Evolutionary conservation across 2,888 invertebrate species (phyloP).

Genomic region (Lycia hirtaria): DNA sequence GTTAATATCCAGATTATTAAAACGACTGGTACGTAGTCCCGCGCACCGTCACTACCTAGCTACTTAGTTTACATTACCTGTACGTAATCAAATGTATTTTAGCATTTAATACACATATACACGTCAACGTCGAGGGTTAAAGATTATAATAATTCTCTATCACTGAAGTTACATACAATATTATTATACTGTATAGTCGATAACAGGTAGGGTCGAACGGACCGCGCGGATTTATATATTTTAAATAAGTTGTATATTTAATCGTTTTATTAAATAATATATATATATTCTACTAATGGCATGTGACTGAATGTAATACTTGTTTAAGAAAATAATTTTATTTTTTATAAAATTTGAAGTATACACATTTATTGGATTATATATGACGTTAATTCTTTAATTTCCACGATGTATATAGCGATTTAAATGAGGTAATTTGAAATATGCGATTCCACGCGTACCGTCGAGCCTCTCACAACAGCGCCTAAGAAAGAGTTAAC

Average conservation of each 20-base stretch:
- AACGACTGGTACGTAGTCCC: slow-evolving; percentile 46
- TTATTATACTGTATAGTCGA: slow-evolving; percentile 68
- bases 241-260: slow-evolving; percentile 5
- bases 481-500: slow-evolving; percentile 85
- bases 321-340: not conserved
- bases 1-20: no score
- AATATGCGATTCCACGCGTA: slow-evolving; percentile 54
- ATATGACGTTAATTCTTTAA: not conserved
- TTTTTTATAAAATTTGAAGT: slow-evolving; percentile 20
- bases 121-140: slow-evolving; percentile 70
- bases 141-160: slow-evolving; percentile 55
- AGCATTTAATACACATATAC: slow-evolving; percentile 77
- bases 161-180: slow-evolving; percentile 72
- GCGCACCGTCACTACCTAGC: slow-evolving; percentile 75
- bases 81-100: slow-evolving; percentile 58
- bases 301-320: slow-evolving; percentile 28
- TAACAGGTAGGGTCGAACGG: slow-evolving; percentile 72
- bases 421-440: not conserved
- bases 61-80: slow-evolving; percentile 61
- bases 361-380: slow-evolving; percentile 30
- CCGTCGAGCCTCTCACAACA: slow-evolving; percentile 76
- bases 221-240: slow-evolving; percentile 57
- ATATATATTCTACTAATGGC: not conserved
- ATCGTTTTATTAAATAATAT: not conserved
- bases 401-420: not conserved